Evolutionary conservation across 1,140 invertebrate species (phyloP).

Genomic region (Panulirus ornatus): DNA sequence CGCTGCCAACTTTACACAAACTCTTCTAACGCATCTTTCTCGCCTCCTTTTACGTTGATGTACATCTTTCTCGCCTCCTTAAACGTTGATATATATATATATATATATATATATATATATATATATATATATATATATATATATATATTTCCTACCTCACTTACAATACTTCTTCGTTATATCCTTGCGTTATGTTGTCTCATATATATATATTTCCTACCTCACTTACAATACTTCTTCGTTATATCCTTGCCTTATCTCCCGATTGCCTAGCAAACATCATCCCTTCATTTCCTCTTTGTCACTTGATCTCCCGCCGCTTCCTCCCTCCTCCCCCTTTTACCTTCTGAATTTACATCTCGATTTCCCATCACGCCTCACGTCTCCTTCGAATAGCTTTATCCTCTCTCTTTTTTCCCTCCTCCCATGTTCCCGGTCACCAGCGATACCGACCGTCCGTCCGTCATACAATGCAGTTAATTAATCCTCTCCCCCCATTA

Average conservation of each 20-base stretch:
- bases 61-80: neutral
- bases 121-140: too few species aligned
- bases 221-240: neutral
- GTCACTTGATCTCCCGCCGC: neutral
- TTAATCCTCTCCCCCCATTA: too few species aligned
- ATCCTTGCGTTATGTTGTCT: neutral
- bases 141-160: neutral
- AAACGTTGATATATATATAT: neutral
- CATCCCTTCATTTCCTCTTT: neutral
- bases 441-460: too few species aligned
- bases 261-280: neutral
- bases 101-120: too few species aligned
- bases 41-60: neutral
- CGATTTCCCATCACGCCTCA: neutral
- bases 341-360: neutral
- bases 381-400: neutral
- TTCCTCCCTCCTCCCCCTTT: neutral
- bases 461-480: too few species aligned
- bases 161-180: neutral
- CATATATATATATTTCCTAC: neutral
- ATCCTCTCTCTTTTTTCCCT: neutral
- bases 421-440: neutral
- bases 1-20: neutral
- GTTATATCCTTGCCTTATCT: too few species aligned
- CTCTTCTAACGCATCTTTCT: slow-evolving; percentile 2